Conservation (phyloP, 1,140 invertebrate genomes). For the Aphelinus atriplicis region DNA sequence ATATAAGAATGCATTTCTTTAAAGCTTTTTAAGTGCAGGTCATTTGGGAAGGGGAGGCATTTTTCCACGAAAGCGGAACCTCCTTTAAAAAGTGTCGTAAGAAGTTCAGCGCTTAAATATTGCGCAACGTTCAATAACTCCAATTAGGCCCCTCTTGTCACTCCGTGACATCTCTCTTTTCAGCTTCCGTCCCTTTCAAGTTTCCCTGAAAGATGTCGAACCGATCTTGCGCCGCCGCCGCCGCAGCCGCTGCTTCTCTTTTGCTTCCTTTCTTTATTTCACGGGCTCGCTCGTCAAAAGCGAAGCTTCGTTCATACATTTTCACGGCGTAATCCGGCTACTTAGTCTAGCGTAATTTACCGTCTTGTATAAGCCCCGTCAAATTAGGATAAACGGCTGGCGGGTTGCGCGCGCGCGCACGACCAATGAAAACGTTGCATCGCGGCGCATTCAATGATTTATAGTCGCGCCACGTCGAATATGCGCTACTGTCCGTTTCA, state of each 20-base stretch:
- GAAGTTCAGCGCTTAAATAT: not conserved
- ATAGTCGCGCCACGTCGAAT: not conserved
- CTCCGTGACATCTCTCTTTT: not conserved
- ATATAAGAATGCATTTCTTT: no score
- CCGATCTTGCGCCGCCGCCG: no score
- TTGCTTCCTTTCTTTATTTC: not conserved
- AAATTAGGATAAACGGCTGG: slow-evolving; percentile 1
- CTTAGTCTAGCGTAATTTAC: slow-evolving; percentile 4
- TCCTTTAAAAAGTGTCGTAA: not conserved
- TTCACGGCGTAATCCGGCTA: slow-evolving; percentile 20
- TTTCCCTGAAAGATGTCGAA: not conserved
- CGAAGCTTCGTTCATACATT: not conserved
- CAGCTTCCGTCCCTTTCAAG: not conserved
- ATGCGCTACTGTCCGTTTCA: not conserved
- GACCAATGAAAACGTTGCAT: slow-evolving; percentile 9
- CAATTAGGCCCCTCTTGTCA: slow-evolving; percentile 1
- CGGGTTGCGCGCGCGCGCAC: not conserved
- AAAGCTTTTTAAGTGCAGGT: no score
- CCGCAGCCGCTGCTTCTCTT: not conserved
- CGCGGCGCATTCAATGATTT: slow-evolving; percentile 7
- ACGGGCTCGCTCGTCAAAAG: not conserved
- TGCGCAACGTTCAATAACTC: not conserved
- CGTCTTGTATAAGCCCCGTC: not conserved
- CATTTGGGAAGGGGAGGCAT: no score
- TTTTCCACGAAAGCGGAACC: no score